A percentile compares a stretch with the other conserved stretches of the same genome.
Evolutionary conservation across 2,888 invertebrate genomes (phyloP).

Genomic region (Sminthurides aquaticus): DNA sequence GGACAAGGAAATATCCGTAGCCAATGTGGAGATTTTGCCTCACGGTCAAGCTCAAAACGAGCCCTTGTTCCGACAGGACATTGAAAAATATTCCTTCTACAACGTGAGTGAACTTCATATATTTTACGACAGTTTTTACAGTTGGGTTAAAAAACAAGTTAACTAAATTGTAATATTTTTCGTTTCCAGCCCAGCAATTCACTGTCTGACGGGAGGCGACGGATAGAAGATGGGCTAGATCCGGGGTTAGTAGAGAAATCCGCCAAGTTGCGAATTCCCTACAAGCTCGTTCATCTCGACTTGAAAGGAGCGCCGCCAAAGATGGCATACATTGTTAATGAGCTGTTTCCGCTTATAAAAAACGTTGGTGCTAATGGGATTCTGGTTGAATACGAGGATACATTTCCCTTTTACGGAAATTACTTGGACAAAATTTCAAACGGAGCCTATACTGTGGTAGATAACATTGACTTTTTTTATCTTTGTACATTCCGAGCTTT

Average conservation of each 20-base stretch:
- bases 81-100: slow-evolving; percentile 11
- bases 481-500: too few relatives aligned
- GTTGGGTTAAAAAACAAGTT: not conserved
- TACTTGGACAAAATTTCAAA: slow-evolving; percentile 46
- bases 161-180: not conserved
- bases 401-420: slow-evolving; percentile 54
- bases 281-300: slow-evolving; percentile 50
- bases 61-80: slow-evolving; percentile 16
- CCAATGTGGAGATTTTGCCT: slow-evolving; percentile 7
- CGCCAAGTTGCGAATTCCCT: slow-evolving; percentile 24
- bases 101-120: too few relatives aligned
- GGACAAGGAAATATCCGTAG: too few relatives aligned
- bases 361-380: slow-evolving; percentile 50
- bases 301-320: slow-evolving; percentile 53
- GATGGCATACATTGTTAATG: slow-evolving; percentile 46
- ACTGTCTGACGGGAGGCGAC: not conserved
- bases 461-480: not conserved
- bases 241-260: not conserved
- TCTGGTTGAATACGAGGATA: slow-evolving; percentile 58
- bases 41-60: slow-evolving; percentile 8
- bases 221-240: not conserved
- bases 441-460: slow-evolving; percentile 46
- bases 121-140: not conserved
- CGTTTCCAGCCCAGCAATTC: not conserved
- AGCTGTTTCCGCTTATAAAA: slow-evolving; percentile 44